These are phyloP conservation scores for Scaptomyza flava DNA, from an alignment of 2,888 invertebrate species.

Conservation along the genomic window DNA sequence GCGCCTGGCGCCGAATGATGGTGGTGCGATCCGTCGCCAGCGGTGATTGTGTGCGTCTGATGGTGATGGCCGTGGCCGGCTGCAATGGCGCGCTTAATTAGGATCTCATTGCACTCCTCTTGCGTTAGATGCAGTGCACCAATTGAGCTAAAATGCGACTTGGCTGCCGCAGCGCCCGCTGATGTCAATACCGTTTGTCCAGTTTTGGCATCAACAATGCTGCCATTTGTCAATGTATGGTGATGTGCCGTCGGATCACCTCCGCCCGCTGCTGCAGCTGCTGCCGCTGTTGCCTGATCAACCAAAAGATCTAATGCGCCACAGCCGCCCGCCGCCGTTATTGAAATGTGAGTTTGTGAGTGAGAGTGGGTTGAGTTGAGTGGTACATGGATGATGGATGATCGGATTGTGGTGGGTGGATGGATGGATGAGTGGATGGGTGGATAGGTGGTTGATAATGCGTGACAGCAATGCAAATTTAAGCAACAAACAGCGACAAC, in stretches of 20 bases:
- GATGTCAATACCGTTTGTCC: slow-evolving; percentile 84
- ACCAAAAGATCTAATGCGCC: slow-evolving; percentile 82
- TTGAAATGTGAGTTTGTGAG: slow-evolving; percentile 8
- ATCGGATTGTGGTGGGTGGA: slow-evolving; percentile 2
- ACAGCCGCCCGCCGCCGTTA: slow-evolving; percentile 73
- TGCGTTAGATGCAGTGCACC: slow-evolving; percentile 90
- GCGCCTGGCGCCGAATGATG: slow-evolving; percentile 76
- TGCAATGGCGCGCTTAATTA: slow-evolving; percentile 90
- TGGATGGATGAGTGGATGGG: neutral
- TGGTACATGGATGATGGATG: slow-evolving; percentile 1
- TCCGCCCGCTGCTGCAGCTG: slow-evolving; percentile 51
- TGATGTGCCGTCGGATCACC: slow-evolving; percentile 62
- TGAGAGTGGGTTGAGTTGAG: slow-evolving; percentile 17
- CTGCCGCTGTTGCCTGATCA: slow-evolving; percentile 81
- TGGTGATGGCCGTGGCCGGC: slow-evolving; percentile 87
- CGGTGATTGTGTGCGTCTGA: slow-evolving; percentile 84
- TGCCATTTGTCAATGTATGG: slow-evolving; percentile 83
- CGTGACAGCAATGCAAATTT: slow-evolving; percentile 56
- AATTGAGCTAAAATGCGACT: slow-evolving; percentile 88
- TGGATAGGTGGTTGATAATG: slow-evolving; percentile 34
- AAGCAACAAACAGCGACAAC: slow-evolving; percentile 49
- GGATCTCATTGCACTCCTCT: slow-evolving; percentile 91
- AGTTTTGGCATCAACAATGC: slow-evolving; percentile 84
- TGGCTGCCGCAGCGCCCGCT: slow-evolving; percentile 76
- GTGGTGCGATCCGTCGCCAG: slow-evolving; percentile 81